Base-by-base conservation (phyloP, 2,888 invertebrate species). In the Leptinotarsa peninsularis region DNA sequence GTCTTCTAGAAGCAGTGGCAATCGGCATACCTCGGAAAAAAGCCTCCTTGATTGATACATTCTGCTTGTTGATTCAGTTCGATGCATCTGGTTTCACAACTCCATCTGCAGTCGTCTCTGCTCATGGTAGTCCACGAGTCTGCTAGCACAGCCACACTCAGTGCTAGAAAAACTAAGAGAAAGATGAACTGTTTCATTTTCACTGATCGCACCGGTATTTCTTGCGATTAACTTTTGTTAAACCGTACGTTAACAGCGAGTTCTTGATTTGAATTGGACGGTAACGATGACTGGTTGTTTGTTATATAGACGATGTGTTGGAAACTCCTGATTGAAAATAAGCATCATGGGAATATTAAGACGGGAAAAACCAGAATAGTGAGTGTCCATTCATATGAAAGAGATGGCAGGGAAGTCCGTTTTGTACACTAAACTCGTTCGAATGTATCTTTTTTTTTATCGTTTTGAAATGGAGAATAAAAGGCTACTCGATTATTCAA, bases 21-120 rank as follows among this genome's bases (percentile, higher is more conserved):
- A 7, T 78, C 78, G 4, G 78, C 74, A 56, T 69, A 78, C 69
- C 67, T 78, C 7, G 78, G 78, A 66, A 78, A 76, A 60, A 74
- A 27, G 23, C 76, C 78, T 15, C 76, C 78, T 74, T 78, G 76
- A 50, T 74, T 76, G 58, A 76, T 58, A 56, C 78, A 78, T 67
- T 78, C 78, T 3, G 49, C 60, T 27, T 67, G 52, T 27, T 67
- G 66, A 21, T 43, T 63, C 63, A 33, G 17, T 49, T 54, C 23
- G 3, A 71, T 43, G 27, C 75, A 75, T 21, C 52, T 23, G 54
- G n/a, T 58, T 14, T 50, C 18, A 27, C 75, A 78, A 23, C 49
- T 72, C 15, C 63, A 71, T 58, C 71, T 43, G 56, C 75, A 78
- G 21, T 78, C 77, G 49, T 49, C 15, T 49, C 71, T 75, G 60